Base-by-base conservation (phyloP, 1,140 invertebrate species). In the Drosophila burlai region DNA sequence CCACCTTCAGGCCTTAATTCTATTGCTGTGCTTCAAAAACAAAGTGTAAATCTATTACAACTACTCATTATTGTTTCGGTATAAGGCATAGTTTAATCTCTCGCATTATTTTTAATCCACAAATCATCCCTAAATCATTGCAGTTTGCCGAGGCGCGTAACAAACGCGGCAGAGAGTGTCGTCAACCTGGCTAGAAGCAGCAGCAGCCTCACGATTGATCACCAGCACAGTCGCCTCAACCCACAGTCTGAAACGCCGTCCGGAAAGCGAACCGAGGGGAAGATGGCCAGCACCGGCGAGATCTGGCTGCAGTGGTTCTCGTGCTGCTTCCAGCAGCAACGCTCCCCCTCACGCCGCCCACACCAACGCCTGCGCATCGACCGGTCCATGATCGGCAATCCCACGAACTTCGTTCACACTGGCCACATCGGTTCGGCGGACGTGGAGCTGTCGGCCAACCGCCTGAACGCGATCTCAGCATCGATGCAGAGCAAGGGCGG, bases 361-460 rank as follows among this genome's bases (percentile, higher is more conserved):
- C 94, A 95, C 65, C 94, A 95, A 63, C 94, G 96, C 78, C 93
- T 95, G 77, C 95, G 96, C 93, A 97, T 98, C 94, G 98, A 98
- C 93, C 94, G 97, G 38, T 97, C 97, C 45, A 98, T 98, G 97
- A 98, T 98, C 85, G 97, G 98, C 57, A 95, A 95, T 61, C 98
- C 98, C 8, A 98, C 97, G 65, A 97, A 98, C 93, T 98, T 98
- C 92, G 96, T 97, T 71, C 98, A 98, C 91, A 98, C 97, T n/a
- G 97, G 87, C 9, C 92, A 93, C 72, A 96, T 97, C 85, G 95
- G 98, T n/a, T 97, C 97, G n/a, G 96, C 96, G 26, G 97, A 98
- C 92, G 94, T 97, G 54, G 96, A 96, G 82, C 95, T 96, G 93
- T 96, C 95, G 3, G 95, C 95, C 62, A 95, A 96, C 47, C 94